These are phyloP conservation scores for Cyanoramphus novaezelandiae DNA, from an alignment of 2,113 vertebrate genomes.

Conservation along the genomic window DNA sequence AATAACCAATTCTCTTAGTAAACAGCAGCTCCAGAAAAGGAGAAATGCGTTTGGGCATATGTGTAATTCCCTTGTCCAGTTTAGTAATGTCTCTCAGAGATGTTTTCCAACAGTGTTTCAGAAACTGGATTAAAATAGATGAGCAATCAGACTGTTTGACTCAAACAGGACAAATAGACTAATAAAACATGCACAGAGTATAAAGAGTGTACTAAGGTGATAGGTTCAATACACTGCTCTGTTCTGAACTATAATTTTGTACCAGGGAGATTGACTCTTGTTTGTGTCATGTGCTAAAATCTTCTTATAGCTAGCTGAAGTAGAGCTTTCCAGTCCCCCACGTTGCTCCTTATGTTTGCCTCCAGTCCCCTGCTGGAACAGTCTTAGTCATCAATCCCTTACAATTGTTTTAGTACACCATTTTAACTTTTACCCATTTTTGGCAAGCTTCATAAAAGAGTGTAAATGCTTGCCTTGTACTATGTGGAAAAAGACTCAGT, in stretches of 20 bases:
- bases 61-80: neutral
- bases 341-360: neutral
- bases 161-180: neutral
- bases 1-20: neutral
- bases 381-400: neutral
- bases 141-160: neutral
- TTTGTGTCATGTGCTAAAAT: neutral
- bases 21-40: neutral
- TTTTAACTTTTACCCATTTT: neutral
- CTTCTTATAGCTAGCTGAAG: neutral
- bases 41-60: neutral
- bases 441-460: neutral
- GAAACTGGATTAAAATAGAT: neutral
- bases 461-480: neutral
- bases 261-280: neutral
- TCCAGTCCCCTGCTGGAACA: neutral
- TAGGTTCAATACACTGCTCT: neutral
- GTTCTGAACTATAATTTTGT: neutral
- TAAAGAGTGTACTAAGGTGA: neutral
- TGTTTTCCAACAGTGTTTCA: neutral
- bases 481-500: neutral
- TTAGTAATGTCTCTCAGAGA: neutral
- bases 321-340: neutral
- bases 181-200: neutral
- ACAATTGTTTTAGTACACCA: neutral